phyloP scores from a whole-genome alignment of 2,113 vertebrate genomes.

The Taxidea taxus region DNA sequence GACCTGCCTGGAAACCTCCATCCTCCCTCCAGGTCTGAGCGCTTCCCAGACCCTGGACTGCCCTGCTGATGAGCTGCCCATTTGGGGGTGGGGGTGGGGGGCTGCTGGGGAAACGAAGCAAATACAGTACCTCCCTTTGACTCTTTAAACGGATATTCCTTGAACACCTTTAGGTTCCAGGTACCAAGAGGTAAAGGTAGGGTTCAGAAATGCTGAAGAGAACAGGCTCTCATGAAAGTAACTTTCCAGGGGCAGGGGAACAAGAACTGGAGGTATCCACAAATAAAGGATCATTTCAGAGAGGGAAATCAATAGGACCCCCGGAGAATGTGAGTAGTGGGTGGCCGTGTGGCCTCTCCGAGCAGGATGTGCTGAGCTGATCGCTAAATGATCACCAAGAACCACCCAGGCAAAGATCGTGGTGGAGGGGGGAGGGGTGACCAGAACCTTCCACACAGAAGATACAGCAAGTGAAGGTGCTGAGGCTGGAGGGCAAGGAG shows the following conservation, averaged over 20 bases:
- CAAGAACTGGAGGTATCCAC: neutral
- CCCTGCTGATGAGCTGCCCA: neutral
- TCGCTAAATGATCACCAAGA: neutral
- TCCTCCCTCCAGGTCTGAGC: neutral
- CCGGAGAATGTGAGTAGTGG: neutral
- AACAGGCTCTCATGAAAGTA: neutral
- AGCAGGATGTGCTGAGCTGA: neutral
- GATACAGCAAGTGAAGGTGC: too few relatives aligned
- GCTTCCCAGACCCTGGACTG: neutral
- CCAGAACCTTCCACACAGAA: neutral
- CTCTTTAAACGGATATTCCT: neutral
- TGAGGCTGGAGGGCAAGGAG: neutral
- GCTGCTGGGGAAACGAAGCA: neutral
- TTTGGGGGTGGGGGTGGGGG: fast-evolving
- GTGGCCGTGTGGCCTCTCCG: neutral
- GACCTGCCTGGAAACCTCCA: neutral
- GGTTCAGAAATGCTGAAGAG: neutral
- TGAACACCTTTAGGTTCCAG: neutral
- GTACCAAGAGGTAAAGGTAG: neutral
- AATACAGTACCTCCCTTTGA: neutral
- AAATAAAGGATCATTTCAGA: neutral
- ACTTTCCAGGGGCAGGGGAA: neutral
- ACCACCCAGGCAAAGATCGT: neutral
- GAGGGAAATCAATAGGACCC: neutral
- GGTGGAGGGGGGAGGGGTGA: fast-evolving